Percentiles rank a stretch among this genome's conserved stretches.
phyloP scores from a whole-genome alignment of 30 jellyfish, hydroid and myxozoan species.

The Rhopilema esculentum region DNA sequence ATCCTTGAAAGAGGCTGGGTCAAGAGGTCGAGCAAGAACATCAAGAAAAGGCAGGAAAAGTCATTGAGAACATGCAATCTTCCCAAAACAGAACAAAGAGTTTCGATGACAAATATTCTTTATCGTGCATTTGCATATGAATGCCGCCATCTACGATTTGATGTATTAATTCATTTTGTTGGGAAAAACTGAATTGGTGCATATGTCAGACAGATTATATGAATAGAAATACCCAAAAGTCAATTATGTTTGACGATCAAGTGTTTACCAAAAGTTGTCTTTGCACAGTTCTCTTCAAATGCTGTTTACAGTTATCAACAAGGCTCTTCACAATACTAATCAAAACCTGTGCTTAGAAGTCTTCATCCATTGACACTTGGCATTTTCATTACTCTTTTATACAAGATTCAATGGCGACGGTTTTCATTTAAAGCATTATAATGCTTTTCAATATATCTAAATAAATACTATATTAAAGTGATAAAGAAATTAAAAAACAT shows the following conservation, averaged over 20 bases:
- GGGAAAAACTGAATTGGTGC: background rate
- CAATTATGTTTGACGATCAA: constrained; percentile 12
- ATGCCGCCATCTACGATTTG: background rate
- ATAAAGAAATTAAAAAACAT: background rate
- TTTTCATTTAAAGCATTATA: background rate
- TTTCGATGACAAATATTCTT: background rate
- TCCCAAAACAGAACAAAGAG: background rate
- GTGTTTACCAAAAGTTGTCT: constrained; percentile 7
- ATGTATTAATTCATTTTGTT: background rate
- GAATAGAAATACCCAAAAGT: background rate
- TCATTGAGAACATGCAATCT: background rate
- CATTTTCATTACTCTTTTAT: background rate
- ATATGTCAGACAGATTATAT: constrained; percentile 4
- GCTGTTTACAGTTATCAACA: background rate
- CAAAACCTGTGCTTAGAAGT: background rate
- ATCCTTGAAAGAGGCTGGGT: background rate
- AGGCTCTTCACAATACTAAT: background rate
- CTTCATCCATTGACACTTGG: background rate
- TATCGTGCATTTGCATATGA: background rate
- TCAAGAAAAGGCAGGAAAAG: background rate
- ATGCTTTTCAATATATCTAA: background rate
- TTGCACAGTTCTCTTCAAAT: background rate
- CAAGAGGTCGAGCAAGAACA: background rate
- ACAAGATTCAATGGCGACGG: background rate
- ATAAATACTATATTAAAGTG: background rate